Evolutionary conservation across 2,888 invertebrate species (phyloP).

Genomic region (Melieria omissa): DNA sequence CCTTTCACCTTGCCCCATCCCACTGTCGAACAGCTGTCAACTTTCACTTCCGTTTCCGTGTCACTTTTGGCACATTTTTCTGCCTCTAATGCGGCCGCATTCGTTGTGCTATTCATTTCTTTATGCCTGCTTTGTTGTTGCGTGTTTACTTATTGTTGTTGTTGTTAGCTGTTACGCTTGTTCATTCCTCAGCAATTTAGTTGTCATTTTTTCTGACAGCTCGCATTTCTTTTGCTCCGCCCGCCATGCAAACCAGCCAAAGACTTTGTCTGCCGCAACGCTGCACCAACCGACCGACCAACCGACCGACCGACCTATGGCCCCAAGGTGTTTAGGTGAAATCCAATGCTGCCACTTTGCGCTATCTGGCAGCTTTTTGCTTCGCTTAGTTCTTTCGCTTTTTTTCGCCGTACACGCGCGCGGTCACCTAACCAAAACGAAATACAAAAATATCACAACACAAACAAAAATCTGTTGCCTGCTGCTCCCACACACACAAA

Average conservation of each 20-base stretch:
- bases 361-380: slow-evolving; percentile 7
- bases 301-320: too few species aligned
- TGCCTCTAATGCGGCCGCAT: neutral
- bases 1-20: too few species aligned
- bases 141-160: neutral
- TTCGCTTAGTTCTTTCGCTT: slow-evolving; percentile 11
- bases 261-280: too few species aligned
- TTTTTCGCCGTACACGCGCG: neutral
- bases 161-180: neutral
- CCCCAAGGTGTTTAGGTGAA: slow-evolving; percentile 18
- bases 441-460: neutral
- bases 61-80: slow-evolving; percentile 4
- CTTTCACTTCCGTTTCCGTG: slow-evolving; percentile 19
- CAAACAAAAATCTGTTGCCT: too few species aligned
- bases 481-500: too few species aligned
- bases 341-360: slow-evolving; percentile 25
- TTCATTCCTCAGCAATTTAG: slow-evolving; percentile 44
- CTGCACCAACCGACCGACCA: neutral
- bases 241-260: too few species aligned
- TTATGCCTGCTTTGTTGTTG: neutral
- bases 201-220: slow-evolving; percentile 48
- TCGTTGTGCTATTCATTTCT: neutral
- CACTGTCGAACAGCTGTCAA: slow-evolving; percentile 12
- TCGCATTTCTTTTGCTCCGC: slow-evolving; percentile 24
- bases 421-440: neutral